Evolutionary conservation across 2,888 invertebrate genomes (phyloP).

Genomic region (Drosophila pseudotakahashii): DNA sequence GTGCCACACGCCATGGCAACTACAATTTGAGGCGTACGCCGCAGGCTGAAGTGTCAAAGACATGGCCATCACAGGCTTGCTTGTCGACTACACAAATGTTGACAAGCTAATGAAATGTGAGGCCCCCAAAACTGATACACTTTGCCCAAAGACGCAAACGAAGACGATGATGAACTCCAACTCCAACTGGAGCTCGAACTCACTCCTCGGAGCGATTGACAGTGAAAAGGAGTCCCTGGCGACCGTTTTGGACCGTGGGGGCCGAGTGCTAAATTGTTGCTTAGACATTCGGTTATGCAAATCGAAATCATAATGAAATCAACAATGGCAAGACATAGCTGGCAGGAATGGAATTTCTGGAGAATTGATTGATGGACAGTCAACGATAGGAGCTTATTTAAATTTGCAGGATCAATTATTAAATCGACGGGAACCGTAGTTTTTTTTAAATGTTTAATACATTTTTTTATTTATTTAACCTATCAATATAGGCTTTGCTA

Average conservation of each 20-base stretch:
- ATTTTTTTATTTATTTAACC: not conserved
- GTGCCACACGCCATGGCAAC: constrained; percentile 64
- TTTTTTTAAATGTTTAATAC: not conserved
- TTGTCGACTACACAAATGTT: constrained; percentile 70
- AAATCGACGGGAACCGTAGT: not conserved
- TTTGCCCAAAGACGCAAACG: constrained; percentile 9
- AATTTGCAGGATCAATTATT: not conserved
- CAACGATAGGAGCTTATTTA: not conserved
- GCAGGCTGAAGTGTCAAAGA: constrained; percentile 78
- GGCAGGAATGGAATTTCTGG: constrained; percentile 10
- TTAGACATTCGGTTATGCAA: constrained; percentile 78
- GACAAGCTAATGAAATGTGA: constrained; percentile 80
- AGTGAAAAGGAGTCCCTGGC: constrained; percentile 60
- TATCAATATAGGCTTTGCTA: not conserved
- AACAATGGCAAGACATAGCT: constrained; percentile 50
- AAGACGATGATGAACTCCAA: constrained; percentile 52
- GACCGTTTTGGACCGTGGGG: constrained; percentile 36
- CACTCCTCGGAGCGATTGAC: constrained; percentile 28
- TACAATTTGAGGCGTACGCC: constrained; percentile 60
- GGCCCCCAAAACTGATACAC: constrained; percentile 76
- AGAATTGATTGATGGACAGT: constrained; percentile 34
- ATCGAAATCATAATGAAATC: constrained; percentile 80
- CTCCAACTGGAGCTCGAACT: not conserved
- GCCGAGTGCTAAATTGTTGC: constrained; percentile 58
- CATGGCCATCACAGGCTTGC: constrained; percentile 55